phyloP scores from a whole-genome alignment of 1,140 invertebrate species.

The Popillia japonica region DNA sequence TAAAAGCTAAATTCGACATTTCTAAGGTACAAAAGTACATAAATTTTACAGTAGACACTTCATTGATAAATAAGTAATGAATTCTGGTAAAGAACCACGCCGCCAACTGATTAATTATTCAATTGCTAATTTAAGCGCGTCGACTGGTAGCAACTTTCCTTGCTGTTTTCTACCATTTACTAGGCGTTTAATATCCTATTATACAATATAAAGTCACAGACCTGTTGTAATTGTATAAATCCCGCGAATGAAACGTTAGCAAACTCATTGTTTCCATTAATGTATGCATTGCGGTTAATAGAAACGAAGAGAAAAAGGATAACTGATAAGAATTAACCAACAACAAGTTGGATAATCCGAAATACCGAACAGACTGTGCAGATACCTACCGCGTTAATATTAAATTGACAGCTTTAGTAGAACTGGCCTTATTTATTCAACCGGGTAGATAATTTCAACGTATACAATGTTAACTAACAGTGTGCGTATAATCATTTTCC shows the following conservation, averaged over 20 bases:
- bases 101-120: neutral
- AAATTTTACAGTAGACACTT: neutral
- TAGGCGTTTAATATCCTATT: neutral
- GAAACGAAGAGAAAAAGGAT: neutral
- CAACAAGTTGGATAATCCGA: neutral
- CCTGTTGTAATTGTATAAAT: neutral
- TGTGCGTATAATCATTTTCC: neutral
- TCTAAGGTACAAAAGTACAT: neutral
- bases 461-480: neutral
- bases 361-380: neutral
- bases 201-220: neutral
- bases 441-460: slow-evolving; percentile 3
- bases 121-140: neutral
- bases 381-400: neutral
- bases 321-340: neutral
- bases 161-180: neutral
- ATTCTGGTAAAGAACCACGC: neutral
- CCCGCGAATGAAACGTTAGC: neutral
- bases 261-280: neutral
- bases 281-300: neutral
- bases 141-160: neutral
- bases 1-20: neutral
- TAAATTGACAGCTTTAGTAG: neutral
- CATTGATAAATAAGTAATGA: neutral
- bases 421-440: slow-evolving; percentile 7